phyloP scores from a whole-genome alignment of 2,888 invertebrate genomes.

The Campaea margaritaria region DNA sequence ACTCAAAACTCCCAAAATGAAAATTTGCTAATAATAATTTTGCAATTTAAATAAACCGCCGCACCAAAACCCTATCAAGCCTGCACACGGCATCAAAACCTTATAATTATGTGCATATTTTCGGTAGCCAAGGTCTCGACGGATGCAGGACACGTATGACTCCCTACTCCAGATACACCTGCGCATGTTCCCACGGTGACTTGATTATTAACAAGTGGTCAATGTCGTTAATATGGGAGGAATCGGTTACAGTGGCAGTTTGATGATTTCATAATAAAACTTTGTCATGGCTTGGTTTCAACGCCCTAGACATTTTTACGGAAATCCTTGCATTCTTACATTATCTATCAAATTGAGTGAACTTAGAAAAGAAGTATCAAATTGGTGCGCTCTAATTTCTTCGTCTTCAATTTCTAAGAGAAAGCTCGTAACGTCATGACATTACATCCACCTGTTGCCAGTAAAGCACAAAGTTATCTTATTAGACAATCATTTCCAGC shows the following conservation, averaged over 20 bases:
- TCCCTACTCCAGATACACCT: conserved; percentile 59
- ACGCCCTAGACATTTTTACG: too few species aligned
- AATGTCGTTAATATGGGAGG: conserved; percentile 39
- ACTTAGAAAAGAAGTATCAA: not conserved
- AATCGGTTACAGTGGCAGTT: conserved; percentile 15
- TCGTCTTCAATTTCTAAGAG: conserved; percentile 1
- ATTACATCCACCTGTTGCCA: conserved; percentile 10
- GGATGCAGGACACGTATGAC: conserved; percentile 50
- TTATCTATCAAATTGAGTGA: too few species aligned
- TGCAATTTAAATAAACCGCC: not conserved
- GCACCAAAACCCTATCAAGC: not conserved
- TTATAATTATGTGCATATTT: conserved; percentile 42
- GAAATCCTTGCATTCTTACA: not conserved
- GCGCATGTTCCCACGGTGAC: conserved; percentile 68
- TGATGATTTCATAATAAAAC: conserved; percentile 4
- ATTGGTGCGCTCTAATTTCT: not conserved
- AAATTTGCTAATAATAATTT: not conserved
- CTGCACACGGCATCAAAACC: conserved; percentile 22
- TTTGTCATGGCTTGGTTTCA: not conserved
- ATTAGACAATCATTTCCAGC: conserved; percentile 12
- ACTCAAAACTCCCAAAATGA: not conserved
- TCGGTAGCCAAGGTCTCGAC: conserved; percentile 33
- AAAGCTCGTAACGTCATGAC: conserved; percentile 1
- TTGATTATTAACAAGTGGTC: conserved; percentile 32
- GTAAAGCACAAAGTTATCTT: conserved; percentile 19